Conservation (phyloP, 1,140 invertebrate genomes). For the Samia ricini region DNA sequence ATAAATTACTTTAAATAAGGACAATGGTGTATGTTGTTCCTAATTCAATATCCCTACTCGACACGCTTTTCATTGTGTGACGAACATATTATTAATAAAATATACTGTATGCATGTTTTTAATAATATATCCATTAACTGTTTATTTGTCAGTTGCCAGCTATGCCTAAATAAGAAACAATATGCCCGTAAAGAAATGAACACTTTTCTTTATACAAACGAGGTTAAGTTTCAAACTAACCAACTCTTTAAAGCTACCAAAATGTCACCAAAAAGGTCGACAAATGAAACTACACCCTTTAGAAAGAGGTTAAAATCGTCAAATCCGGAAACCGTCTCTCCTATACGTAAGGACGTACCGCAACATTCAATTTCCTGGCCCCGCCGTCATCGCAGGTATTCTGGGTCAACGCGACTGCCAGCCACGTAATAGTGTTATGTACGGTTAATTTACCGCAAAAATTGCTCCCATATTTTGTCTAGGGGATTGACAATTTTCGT, state of each 20-base stretch:
- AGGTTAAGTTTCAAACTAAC: too few relatives aligned
- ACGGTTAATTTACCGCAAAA: neutral
- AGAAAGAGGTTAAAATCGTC: neutral
- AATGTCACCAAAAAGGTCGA: neutral
- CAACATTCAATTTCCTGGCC: constrained; percentile 29
- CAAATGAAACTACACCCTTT: neutral
- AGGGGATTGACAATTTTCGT: neutral
- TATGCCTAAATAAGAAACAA: too few relatives aligned
- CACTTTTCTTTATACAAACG: too few relatives aligned
- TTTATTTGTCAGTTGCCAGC: too few relatives aligned
- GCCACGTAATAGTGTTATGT: neutral
- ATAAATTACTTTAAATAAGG: too few relatives aligned
- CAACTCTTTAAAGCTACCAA: neutral
- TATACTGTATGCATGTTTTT: too few relatives aligned
- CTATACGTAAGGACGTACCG: neutral
- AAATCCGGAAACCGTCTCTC: neutral
- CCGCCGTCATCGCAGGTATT: constrained; percentile 13
- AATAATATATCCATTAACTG: too few relatives aligned
- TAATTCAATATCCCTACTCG: too few relatives aligned
- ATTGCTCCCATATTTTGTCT: neutral
- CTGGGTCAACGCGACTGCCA: constrained; percentile 22
- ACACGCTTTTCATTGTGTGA: too few relatives aligned
- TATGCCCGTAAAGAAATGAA: too few relatives aligned
- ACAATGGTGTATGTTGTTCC: too few relatives aligned
- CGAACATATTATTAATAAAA: too few relatives aligned